These are phyloP conservation scores for Lepidurus apus DNA, from an alignment of 1,140 invertebrate genomes.

Conservation along the genomic window DNA sequence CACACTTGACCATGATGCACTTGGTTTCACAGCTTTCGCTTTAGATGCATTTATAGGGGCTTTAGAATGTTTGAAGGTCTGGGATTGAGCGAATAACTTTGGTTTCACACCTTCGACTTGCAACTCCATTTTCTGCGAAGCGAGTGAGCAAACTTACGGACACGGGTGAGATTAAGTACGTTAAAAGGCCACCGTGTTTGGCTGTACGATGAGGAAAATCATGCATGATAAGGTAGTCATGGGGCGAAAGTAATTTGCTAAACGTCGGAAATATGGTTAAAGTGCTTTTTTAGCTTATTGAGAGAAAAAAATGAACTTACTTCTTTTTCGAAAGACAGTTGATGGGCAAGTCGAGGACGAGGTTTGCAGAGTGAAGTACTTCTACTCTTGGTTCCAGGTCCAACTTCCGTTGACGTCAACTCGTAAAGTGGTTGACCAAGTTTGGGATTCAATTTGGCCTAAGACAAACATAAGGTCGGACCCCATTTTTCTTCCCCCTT, in stretches of 20 bases:
- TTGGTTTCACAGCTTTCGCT: not conserved
- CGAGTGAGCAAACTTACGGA: not conserved
- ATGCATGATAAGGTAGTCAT: constrained; percentile 6
- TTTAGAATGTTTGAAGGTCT: not conserved
- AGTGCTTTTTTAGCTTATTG: not conserved
- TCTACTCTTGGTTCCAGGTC: not conserved
- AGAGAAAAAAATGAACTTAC: not conserved
- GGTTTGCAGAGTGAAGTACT: not conserved
- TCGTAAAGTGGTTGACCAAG: not conserved
- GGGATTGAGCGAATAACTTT: not conserved
- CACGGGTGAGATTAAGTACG: not conserved
- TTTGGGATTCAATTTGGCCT: not conserved
- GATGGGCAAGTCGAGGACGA: not conserved
- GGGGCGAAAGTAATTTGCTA: not conserved
- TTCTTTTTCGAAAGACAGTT: not conserved
- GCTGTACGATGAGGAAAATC: not conserved
- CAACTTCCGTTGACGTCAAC: not conserved
- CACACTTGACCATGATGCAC: not conserved
- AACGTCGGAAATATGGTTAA: not conserved
- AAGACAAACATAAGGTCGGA: not conserved
- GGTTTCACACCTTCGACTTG: constrained; percentile 9
- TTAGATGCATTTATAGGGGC: not conserved
- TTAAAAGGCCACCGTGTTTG: not conserved
- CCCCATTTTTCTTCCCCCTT: not conserved
- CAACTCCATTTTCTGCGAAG: not conserved